These are phyloP conservation scores for Drosophila greeni DNA, from an alignment of 2,888 invertebrate genomes.

Conservation along the genomic window DNA sequence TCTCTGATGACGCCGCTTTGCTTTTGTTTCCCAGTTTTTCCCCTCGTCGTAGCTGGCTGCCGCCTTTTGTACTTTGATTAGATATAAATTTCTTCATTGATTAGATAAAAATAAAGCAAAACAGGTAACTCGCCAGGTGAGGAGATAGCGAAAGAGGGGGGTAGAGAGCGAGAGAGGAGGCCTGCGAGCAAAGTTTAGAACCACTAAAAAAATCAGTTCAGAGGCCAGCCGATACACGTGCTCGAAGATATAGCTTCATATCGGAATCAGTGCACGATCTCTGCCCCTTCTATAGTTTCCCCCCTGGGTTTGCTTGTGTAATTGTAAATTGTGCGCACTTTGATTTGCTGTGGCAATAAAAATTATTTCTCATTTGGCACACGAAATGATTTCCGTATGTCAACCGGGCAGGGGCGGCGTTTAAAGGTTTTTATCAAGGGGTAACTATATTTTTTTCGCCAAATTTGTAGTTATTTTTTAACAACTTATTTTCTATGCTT, in stretches of 20 bases:
- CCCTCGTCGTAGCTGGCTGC: constrained; percentile 13
- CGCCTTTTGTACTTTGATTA: constrained; percentile 64
- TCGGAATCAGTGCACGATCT: constrained; percentile 53
- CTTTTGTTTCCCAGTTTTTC: constrained; percentile 25
- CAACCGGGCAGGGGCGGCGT: constrained; percentile 32
- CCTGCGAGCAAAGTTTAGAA: constrained; percentile 32
- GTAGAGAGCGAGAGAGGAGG: background rate
- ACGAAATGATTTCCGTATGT: constrained; percentile 63
- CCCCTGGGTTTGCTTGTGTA: constrained; percentile 38
- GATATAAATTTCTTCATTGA: constrained; percentile 75
- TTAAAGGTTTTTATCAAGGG: constrained; percentile 13
- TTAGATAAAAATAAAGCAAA: constrained; percentile 68
- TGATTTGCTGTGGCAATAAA: constrained; percentile 66
- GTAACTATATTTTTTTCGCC: background rate
- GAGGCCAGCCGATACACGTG: constrained; percentile 39
- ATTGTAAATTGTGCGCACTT: constrained; percentile 66
- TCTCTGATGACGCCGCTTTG: constrained; percentile 37
- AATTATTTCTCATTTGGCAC: constrained; percentile 49
- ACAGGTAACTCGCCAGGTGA: constrained; percentile 16
- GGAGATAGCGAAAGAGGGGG: background rate
- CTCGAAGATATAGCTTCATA: constrained; percentile 38
- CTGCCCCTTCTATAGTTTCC: background rate
- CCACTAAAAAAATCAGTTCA: constrained; percentile 29
- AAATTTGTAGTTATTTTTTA: background rate
- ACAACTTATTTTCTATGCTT: background rate